Conservation (phyloP, 1,140 invertebrate genomes). For the Megalopta genalis region DNA sequence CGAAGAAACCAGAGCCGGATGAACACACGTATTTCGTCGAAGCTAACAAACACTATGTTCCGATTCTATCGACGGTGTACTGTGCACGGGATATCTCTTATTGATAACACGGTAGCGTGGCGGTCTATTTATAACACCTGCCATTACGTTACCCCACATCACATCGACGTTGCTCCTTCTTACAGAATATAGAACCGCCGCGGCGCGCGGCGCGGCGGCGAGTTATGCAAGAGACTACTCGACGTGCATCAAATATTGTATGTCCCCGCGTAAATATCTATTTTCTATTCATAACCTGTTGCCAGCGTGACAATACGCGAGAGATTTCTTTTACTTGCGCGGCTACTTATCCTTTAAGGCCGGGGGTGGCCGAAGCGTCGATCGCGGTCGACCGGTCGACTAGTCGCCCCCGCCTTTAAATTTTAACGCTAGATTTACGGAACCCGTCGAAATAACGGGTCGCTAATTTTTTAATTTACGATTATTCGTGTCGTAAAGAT, state of each 20-base stretch:
- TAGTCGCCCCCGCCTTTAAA: no score
- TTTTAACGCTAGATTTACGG: no score
- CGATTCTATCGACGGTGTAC: background rate
- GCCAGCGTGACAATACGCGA: no score
- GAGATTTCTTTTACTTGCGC: background rate
- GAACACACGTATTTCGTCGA: no score
- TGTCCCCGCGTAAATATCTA: background rate
- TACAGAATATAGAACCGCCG: background rate
- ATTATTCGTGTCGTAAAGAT: no score
- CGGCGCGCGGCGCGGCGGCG: no score
- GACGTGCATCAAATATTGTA: background rate
- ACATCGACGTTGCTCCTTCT: slow-evolving; percentile 3
- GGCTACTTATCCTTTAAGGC: background rate
- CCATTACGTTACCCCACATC: slow-evolving; percentile 27
- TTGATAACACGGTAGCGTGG: slow-evolving; percentile 38
- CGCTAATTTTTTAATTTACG: no score
- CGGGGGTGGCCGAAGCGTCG: no score
- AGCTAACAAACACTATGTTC: no score
- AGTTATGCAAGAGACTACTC: background rate
- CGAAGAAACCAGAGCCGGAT: no score
- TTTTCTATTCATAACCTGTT: background rate
- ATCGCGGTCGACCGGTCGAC: no score
- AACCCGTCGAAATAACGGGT: no score
- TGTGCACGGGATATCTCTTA: slow-evolving; percentile 34
- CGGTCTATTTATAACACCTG: slow-evolving; percentile 40